Base-by-base conservation (phyloP, 2,113 vertebrate genomes). In the Antigone vipio region DNA sequence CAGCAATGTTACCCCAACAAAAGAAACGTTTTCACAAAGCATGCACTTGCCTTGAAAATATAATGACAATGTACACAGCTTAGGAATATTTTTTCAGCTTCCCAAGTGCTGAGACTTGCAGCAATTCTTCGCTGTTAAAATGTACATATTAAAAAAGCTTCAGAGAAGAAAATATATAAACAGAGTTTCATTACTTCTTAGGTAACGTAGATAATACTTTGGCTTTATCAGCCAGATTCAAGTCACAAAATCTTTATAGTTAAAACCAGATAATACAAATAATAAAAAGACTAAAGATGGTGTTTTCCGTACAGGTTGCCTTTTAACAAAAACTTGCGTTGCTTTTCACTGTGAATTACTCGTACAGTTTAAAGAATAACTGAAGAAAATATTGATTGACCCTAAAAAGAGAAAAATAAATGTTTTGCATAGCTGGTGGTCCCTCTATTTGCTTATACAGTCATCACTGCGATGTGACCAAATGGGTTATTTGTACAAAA, bases 41-140 rank as follows among this genome's bases (percentile, higher is more conserved):
- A 21, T 9, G 0, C 42, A 17, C 26, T 81, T 80, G 9, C 21
- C 26, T 92, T 64, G 40, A 30, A 80, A 87, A 77, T 47, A 42
- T 4, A 40, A 42, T 42, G 29, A 32, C 20, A 17, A 2, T 20
- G 9, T 32, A 12, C 49, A 44, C 11, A 44, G 34, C 3, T 85
- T 84, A 69, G 44, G 27, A 63, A 12, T 74, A 27, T 45, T 81
- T 92, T 93, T 93, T 78, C 62, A 74, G 24, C 23, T 81, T 84
- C 38, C 38, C 13, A 24, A 44, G 21, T 60, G 32, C 55, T 50
- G n/a, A 71, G 29, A 53, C 40, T 47, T 3, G 1, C 6, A 49
- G 45, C 23, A 62, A 27, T 81, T 86, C 23, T 87, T 73, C 76
- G n/a, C 32, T 77, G 18, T 66, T 80, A 88, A 89, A 95, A 86